phyloP scores from a whole-genome alignment of 1,140 invertebrate species.

The Charaxes varanes region DNA sequence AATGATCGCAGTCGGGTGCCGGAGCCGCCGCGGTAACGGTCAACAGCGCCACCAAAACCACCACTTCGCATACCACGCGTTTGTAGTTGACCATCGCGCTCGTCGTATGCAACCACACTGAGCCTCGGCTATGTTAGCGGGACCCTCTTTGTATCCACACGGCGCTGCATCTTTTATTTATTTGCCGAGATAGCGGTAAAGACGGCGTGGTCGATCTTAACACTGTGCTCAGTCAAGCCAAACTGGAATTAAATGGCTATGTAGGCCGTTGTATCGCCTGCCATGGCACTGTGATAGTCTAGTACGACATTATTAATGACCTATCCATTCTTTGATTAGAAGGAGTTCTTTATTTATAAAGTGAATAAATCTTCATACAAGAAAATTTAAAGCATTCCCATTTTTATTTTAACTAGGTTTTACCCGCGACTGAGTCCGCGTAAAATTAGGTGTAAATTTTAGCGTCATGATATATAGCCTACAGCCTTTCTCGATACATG shows the following conservation, averaged over 20 bases:
- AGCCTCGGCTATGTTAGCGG: conserved; percentile 31
- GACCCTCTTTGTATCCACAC: conserved; percentile 52
- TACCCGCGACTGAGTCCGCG: no score
- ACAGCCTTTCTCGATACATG: no score
- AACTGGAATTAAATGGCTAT: conserved; percentile 55
- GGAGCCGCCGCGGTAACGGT: conserved; percentile 33
- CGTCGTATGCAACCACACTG: conserved; percentile 45
- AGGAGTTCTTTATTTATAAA: no score
- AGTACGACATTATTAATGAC: no score
- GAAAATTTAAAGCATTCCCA: no score
- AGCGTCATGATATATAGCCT: no score
- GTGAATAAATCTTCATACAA: no score
- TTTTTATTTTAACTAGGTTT: no score
- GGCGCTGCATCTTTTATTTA: conserved; percentile 70
- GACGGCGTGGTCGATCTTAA: conserved; percentile 36
- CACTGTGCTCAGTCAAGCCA: conserved; percentile 45
- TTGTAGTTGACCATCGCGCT: conserved; percentile 68
- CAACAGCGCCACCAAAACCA: conserved; percentile 28
- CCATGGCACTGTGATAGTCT: no score
- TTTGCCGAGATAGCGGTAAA: conserved; percentile 69
- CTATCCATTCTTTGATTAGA: no score
- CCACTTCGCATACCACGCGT: conserved; percentile 53
- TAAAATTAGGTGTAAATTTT: no score
- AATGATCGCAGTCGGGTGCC: conserved; percentile 48
- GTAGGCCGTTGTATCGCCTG: conserved; percentile 34